Evolutionary conservation across 2,888 invertebrate species (phyloP).

Genomic region (Arrhopalites spinosus): DNA sequence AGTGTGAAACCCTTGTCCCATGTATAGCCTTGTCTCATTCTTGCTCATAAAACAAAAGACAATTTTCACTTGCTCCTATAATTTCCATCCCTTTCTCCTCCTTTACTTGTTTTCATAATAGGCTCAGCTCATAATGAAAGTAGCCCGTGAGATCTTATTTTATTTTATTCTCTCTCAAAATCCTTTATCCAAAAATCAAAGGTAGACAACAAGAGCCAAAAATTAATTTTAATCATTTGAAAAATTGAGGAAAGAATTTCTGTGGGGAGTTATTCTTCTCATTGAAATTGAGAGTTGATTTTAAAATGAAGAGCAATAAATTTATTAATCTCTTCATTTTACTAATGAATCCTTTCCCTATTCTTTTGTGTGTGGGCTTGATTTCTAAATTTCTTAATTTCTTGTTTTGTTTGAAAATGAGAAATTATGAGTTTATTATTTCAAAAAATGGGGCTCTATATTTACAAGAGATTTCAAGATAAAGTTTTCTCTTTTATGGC

Average conservation of each 20-base stretch:
- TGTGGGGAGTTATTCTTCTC: neutral
- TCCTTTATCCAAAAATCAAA: neutral
- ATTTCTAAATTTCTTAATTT: too few species aligned
- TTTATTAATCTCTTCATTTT: too few species aligned
- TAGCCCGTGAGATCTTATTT: slow-evolving; percentile 5
- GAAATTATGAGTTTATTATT: too few species aligned
- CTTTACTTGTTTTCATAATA: slow-evolving; percentile 5
- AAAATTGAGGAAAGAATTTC: neutral
- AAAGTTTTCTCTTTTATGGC: too few species aligned
- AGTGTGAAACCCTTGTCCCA: neutral
- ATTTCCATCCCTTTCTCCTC: neutral
- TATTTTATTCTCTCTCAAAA: neutral
- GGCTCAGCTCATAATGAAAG: neutral
- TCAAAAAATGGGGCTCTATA: too few species aligned
- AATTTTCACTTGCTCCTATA: neutral
- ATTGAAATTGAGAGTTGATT: neutral
- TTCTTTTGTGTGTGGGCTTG: too few species aligned
- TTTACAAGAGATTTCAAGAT: too few species aligned
- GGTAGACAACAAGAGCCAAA: neutral
- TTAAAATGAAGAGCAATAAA: neutral
- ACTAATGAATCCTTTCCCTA: too few species aligned
- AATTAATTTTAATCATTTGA: too few species aligned
- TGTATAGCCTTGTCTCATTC: neutral
- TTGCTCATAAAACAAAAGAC: slow-evolving; percentile 6
- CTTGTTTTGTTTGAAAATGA: too few species aligned